A percentile compares a stretch with the other conserved stretches of the same genome.
These are phyloP conservation scores for Drosophila limbata DNA, from an alignment of 2,888 invertebrate species.

Conservation along the genomic window DNA sequence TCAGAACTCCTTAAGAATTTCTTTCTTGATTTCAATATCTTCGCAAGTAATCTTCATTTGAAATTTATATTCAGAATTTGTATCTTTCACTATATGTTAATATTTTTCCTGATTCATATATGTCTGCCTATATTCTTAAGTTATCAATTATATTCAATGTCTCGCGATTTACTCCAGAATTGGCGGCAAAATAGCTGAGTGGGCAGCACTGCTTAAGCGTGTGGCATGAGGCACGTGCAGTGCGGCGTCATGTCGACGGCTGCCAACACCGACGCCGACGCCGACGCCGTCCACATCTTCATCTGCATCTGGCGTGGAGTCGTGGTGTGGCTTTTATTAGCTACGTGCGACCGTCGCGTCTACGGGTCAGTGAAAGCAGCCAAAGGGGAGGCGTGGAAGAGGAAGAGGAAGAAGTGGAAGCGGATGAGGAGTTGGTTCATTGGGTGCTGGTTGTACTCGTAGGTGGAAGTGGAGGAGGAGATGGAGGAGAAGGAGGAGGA, in stretches of 20 bases:
- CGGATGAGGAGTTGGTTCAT: background rate
- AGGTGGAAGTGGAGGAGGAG: background rate
- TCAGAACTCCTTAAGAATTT: no score
- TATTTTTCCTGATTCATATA: no score
- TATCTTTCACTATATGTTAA: no score
- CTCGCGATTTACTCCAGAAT: no score
- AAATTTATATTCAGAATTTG: no score
- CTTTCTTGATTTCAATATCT: no score
- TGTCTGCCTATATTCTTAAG: no score
- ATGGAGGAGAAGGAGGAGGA: background rate
- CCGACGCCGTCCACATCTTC: constrained; percentile 50
- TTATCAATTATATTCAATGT: no score
- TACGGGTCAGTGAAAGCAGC: constrained; percentile 29
- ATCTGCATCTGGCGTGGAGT: constrained; percentile 55
- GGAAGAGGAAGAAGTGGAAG: constrained; percentile 8
- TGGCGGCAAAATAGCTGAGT: no score
- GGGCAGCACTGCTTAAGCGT: background rate
- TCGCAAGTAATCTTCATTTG: no score
- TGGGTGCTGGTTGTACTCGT: no score
- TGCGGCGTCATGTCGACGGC: constrained; percentile 42
- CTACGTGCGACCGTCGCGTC: constrained; percentile 60
- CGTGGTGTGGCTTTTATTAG: constrained; percentile 71
- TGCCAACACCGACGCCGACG: constrained; percentile 29
- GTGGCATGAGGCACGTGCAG: constrained; percentile 50
- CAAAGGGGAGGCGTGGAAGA: constrained; percentile 3